Evolutionary conservation across 2,113 vertebrate genomes (phyloP).

Genomic region (Bucco capensis): DNA sequence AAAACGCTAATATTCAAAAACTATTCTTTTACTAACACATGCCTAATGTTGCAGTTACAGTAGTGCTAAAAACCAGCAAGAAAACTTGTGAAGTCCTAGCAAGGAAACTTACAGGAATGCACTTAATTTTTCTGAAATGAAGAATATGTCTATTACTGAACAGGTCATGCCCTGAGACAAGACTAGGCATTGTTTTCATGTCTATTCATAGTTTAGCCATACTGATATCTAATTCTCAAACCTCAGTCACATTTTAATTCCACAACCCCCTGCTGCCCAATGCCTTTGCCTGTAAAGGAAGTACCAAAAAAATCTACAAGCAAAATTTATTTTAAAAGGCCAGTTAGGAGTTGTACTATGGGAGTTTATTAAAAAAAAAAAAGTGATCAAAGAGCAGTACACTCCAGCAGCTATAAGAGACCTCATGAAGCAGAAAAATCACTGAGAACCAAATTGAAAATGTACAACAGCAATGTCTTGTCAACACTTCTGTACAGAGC

Average conservation of each 20-base stretch:
- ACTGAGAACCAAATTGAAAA: slow-evolving; percentile 83
- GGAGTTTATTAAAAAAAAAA: slow-evolving; percentile 31
- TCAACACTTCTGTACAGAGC: slow-evolving; percentile 86
- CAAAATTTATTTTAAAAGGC: slow-evolving; percentile 48
- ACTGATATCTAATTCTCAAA: not conserved
- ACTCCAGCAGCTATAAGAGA: slow-evolving; percentile 72
- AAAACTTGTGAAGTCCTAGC: slow-evolving; percentile 20
- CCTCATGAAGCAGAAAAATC: slow-evolving; percentile 76
- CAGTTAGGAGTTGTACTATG: slow-evolving; percentile 32
- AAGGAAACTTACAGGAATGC: not conserved
- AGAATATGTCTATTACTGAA: not conserved
- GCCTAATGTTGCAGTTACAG: not conserved
- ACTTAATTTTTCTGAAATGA: slow-evolving; percentile 16
- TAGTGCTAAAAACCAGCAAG: not conserved
- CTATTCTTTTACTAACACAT: not conserved
- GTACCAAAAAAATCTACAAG: not conserved
- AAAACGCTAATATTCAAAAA: not conserved
- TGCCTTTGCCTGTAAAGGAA: not conserved
- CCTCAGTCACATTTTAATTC: not conserved
- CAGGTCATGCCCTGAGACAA: not conserved
- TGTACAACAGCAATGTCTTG: slow-evolving; percentile 86
- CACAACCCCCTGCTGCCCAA: not conserved
- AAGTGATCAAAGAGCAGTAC: slow-evolving; percentile 63
- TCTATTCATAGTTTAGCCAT: not conserved
- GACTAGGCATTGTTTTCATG: not conserved